These are phyloP conservation scores for Nymphalis c-album DNA, from an alignment of 2,888 invertebrate genomes.

Conservation along the genomic window DNA sequence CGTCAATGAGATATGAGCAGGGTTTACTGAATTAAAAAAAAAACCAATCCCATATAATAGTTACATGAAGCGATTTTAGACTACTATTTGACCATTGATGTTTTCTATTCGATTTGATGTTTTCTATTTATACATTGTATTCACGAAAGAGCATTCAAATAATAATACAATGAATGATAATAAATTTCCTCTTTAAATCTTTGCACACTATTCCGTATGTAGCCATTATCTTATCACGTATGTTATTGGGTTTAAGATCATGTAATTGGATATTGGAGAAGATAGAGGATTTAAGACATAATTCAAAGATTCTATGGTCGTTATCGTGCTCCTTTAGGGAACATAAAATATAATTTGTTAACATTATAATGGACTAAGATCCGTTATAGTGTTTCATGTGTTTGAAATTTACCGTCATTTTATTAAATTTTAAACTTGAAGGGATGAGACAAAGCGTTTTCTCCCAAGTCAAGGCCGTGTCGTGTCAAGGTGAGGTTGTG, in stretches of 20 bases:
- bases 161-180: too few relatives aligned
- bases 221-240: neutral
- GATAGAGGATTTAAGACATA: neutral
- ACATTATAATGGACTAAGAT: neutral
- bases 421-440: conserved; percentile 7
- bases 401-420: neutral
- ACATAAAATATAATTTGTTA: conserved; percentile 4
- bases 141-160: too few relatives aligned
- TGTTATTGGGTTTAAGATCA: neutral
- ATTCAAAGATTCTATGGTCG: neutral
- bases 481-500: conserved; percentile 75
- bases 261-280: neutral
- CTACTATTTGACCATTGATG: too few relatives aligned
- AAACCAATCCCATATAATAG: too few relatives aligned
- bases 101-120: too few relatives aligned
- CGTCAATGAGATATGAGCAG: too few relatives aligned
- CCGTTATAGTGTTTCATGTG: neutral
- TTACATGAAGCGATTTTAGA: too few relatives aligned
- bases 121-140: too few relatives aligned
- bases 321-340: conserved; percentile 11
- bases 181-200: too few relatives aligned
- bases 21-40: too few relatives aligned
- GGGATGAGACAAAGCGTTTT: conserved; percentile 53
- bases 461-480: conserved; percentile 73
- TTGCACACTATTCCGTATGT: too few relatives aligned